Percentiles rank a stretch among this genome's conserved stretches.
phyloP scores from a whole-genome alignment of 2,888 invertebrate genomes.

The Phengaris alcon region DNA sequence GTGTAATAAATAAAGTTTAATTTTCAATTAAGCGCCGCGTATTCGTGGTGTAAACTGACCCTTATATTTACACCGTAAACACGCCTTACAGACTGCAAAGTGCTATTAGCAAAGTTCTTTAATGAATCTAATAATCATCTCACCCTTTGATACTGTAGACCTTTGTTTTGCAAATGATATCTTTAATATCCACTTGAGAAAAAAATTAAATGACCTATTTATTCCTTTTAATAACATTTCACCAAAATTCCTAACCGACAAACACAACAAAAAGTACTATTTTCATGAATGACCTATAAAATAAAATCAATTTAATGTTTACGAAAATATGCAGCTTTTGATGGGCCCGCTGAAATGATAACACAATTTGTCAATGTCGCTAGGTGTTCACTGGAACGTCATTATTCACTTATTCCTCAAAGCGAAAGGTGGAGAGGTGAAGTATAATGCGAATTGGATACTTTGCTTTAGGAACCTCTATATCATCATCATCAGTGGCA shows the following conservation, averaged over 20 bases:
- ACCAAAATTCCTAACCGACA: too few species aligned
- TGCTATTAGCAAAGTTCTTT: not conserved
- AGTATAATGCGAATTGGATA: slow-evolving; percentile 41
- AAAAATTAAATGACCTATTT: too few species aligned
- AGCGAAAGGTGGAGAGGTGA: slow-evolving; percentile 42
- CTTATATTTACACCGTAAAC: not conserved
- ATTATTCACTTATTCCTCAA: slow-evolving; percentile 58
- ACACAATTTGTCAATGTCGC: slow-evolving; percentile 61
- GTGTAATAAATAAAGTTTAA: too few species aligned
- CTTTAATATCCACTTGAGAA: too few species aligned
- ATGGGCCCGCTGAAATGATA: slow-evolving; percentile 53
- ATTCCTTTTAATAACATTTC: too few species aligned
- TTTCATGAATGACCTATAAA: not conserved
- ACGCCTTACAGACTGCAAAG: not conserved
- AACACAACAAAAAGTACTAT: not conserved
- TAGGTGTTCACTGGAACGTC: slow-evolving; percentile 54
- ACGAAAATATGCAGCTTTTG: slow-evolving; percentile 40
- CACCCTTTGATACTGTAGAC: too few species aligned
- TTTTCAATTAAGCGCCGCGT: too few species aligned
- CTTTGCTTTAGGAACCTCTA: not conserved
- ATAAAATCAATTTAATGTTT: not conserved
- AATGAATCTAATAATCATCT: too few species aligned
- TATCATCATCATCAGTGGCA: not conserved
- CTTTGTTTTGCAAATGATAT: too few species aligned
- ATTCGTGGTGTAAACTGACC: too few species aligned